Conservation (phyloP, 2,888 invertebrate genomes). For the Diplolepis rosae region DNA sequence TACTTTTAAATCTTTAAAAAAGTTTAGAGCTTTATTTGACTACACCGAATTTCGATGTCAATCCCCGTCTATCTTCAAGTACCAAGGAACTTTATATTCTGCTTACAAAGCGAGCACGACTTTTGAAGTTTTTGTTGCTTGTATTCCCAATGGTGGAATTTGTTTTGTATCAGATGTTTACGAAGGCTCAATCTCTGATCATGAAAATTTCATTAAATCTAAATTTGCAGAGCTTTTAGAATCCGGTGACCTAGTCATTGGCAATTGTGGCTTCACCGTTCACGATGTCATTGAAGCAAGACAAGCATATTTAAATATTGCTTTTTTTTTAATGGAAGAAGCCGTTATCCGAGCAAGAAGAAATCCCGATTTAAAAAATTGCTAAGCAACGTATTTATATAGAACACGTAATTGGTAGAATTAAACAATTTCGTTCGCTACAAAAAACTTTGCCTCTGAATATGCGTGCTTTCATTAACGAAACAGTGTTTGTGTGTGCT, state of each 20-base stretch:
- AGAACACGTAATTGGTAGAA: slow-evolving; percentile 2
- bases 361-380: slow-evolving; percentile 50
- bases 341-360: slow-evolving; percentile 46
- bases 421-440: too few species aligned
- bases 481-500: too few species aligned
- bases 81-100: too few species aligned
- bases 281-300: too few species aligned
- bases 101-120: slow-evolving; percentile 47
- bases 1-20: too few species aligned
- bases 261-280: too few species aligned
- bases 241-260: too few species aligned
- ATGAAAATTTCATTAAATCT: too few species aligned
- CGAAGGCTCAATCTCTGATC: slow-evolving; percentile 47
- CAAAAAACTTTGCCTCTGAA: too few species aligned
- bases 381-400: too few species aligned
- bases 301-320: slow-evolving; percentile 30
- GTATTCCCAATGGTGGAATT: slow-evolving; percentile 41
- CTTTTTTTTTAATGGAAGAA: slow-evolving; percentile 47
- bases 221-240: too few species aligned
- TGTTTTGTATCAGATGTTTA: slow-evolving; percentile 47
- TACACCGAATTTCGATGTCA: slow-evolving; percentile 49
- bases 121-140: slow-evolving; percentile 47
- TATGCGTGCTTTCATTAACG: too few species aligned
- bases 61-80: slow-evolving; percentile 42
- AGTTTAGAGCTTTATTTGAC: slow-evolving; percentile 32